Base-by-base conservation (phyloP, 2,113 vertebrate species). In the Bubo bubo region DNA sequence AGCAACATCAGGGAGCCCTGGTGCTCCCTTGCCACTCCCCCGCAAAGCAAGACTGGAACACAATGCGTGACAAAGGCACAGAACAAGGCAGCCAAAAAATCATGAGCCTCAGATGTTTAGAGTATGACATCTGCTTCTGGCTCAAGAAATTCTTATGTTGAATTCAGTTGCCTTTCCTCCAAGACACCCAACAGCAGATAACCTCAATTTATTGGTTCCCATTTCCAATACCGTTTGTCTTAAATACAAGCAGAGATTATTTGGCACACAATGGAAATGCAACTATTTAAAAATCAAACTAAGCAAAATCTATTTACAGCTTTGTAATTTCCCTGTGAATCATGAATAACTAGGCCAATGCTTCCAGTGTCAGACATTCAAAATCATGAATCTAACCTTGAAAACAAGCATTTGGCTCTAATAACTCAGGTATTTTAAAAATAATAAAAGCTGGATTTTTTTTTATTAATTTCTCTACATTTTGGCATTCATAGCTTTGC, bases 81-180 rank as follows among this genome's bases (percentile, higher is more conserved):
- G 58, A 79, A 58, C 1, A 6, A 96, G 70, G 32, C 77, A 88
- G 91, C 62, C 95, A 97, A 87, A 81, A 91, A 79, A 34, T 87
- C 88, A 93, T 89, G 74, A 90, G 59, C 77, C 66, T 96, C 94
- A 95, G 76, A 91, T 89, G 86, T 92, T 96, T 47, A 68, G 58
- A 92, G 73, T 5, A 24, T 91, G 91, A 95, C 80, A 95, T 95
- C 80, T 87, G 70, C 58, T 90, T 87, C 93, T 97, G 95, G 89
- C 93, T 96, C 77, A 72, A 53, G 59, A 24, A 79, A n/a, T 45
- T 62, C 32, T 76, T 81, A 6, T 10, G 50, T 0, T 87, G 58
- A 87, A 79, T 87, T 97, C 94, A 76, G 68, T 93, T 97, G 84
- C 92, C 90, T 91, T 88, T 96, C 71, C 87, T 94, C 74, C 92